A percentile compares a stretch with the other conserved stretches of the same genome.
Conservation (phyloP, 1,140 invertebrate genomes). For the Ceratina australensis region DNA sequence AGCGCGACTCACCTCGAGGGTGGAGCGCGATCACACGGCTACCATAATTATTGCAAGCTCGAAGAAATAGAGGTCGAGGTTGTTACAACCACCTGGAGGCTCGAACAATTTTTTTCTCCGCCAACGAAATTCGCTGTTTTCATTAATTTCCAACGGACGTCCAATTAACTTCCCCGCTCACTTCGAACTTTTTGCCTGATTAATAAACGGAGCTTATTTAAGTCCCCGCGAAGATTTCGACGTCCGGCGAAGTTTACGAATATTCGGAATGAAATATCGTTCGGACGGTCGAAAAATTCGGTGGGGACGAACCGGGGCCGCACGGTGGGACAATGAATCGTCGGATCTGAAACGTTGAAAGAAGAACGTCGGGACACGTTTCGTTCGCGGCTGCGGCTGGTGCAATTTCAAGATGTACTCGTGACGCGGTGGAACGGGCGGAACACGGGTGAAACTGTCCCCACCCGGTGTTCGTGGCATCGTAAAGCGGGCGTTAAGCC, state of each 20-base stretch:
- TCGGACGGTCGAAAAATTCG: not conserved
- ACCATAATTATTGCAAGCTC: constrained; percentile 58
- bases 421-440: not conserved
- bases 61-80: constrained; percentile 19
- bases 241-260: not conserved
- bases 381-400: constrained; percentile 12
- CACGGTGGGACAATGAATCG: not conserved
- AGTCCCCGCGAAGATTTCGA: not conserved
- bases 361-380: not conserved
- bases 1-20: constrained; percentile 42
- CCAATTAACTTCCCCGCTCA: constrained; percentile 36
- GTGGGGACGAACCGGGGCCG: not conserved
- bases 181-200: not conserved
- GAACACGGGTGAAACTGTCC: constrained; percentile 5
- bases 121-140: constrained; percentile 48
- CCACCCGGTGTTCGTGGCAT: constrained; percentile 23
- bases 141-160: constrained; percentile 42
- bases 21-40: constrained; percentile 48
- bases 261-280: not conserved
- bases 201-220: not conserved
- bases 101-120: constrained; percentile 1
- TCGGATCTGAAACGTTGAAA: not conserved
- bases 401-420: constrained; percentile 45
- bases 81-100: constrained; percentile 2
- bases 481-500: constrained; percentile 57